These are phyloP conservation scores for Anoncus sp. DNA, from an alignment of 2,888 invertebrate species.

Conservation along the genomic window DNA sequence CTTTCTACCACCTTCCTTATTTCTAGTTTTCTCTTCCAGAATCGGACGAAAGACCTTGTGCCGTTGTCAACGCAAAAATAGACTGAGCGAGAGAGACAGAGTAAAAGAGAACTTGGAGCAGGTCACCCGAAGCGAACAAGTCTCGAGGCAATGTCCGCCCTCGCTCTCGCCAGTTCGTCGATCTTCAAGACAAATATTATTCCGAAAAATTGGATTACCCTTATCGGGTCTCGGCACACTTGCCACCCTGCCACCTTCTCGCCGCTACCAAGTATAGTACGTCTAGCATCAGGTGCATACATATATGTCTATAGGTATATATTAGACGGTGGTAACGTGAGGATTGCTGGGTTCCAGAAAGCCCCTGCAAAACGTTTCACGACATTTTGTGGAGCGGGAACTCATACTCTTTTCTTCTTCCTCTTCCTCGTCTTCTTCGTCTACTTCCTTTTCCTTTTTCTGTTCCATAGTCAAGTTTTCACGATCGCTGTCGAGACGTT, in stretches of 20 bases:
- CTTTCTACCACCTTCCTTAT: constrained; percentile 58
- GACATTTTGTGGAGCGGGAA: constrained; percentile 33
- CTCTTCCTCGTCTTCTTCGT: constrained; percentile 25
- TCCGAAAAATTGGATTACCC: constrained; percentile 82
- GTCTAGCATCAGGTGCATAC: constrained; percentile 36
- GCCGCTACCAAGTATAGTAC: constrained; percentile 17
- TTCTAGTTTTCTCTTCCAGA: constrained; percentile 43
- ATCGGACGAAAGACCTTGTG: constrained; percentile 46
- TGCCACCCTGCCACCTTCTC: constrained; percentile 60
- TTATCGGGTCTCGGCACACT: constrained; percentile 78
- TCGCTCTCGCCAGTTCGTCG: constrained; percentile 71
- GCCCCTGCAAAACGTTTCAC: constrained; percentile 43
- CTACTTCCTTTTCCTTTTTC: not conserved
- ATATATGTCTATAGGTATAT: constrained; percentile 11
- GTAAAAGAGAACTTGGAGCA: constrained; percentile 35
- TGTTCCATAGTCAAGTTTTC: constrained; percentile 31
- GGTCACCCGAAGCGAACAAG: constrained; percentile 60
- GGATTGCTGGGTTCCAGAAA: constrained; percentile 41
- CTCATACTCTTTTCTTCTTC: constrained; percentile 26
- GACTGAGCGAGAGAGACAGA: not conserved
- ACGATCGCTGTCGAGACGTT: constrained; percentile 18
- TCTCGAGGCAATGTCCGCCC: constrained; percentile 54
- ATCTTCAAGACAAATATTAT: constrained; percentile 82
- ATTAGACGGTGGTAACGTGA: constrained; percentile 44
- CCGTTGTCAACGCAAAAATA: constrained; percentile 43